Evolutionary conservation across 2,113 vertebrate genomes (phyloP).

Genomic region (Mesembrinibis cayennensis): DNA sequence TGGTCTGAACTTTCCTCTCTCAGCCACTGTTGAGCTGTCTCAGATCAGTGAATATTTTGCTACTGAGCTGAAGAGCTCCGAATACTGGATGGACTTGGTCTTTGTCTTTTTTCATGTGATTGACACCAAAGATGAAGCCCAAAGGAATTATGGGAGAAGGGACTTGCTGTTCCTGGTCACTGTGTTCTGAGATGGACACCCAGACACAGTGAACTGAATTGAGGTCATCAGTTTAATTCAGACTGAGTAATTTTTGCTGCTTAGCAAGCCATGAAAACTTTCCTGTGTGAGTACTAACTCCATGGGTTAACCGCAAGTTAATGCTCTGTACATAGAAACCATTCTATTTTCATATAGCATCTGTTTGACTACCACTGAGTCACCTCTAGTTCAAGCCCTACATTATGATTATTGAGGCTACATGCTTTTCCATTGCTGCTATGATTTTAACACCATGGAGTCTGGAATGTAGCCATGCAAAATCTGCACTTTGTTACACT

Average conservation of each 20-base stretch:
- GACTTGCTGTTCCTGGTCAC: neutral
- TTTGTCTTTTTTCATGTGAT: neutral
- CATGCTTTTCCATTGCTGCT: constrained; percentile 20
- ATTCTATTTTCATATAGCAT: neutral
- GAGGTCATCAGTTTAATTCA: neutral
- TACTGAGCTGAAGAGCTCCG: neutral
- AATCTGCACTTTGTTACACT: constrained; percentile 24
- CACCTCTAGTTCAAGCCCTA: neutral
- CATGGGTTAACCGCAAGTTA: neutral
- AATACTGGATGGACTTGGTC: neutral
- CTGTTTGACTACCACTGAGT: constrained; percentile 18
- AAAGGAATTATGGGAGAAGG: neutral
- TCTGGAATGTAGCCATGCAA: constrained; percentile 25
- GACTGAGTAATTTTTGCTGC: neutral
- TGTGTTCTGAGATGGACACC: neutral
- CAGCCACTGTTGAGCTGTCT: neutral
- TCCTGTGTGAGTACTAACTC: neutral
- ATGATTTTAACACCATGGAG: neutral
- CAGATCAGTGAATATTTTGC: neutral
- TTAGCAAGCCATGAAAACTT: neutral
- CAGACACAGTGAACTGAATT: neutral
- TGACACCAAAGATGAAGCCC: neutral
- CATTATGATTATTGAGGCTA: neutral
- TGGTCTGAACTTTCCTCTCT: neutral
- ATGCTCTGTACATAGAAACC: neutral